Percentiles rank a stretch among this genome's conserved stretches.
Evolutionary conservation across 2,888 invertebrate species (phyloP).

Genomic region (Folsomia candida): DNA sequence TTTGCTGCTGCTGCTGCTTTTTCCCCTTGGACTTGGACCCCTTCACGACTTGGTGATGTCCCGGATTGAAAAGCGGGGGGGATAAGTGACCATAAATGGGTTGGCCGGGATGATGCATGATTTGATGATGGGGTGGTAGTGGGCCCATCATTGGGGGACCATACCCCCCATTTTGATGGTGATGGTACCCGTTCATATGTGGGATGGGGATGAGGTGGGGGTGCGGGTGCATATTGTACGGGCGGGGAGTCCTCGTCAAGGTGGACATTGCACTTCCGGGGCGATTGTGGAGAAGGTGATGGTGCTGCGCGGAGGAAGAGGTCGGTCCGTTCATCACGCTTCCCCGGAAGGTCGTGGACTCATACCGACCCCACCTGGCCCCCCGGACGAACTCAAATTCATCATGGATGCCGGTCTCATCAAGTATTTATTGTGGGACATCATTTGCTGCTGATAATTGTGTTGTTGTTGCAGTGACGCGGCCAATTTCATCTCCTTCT

Average conservation of each 20-base stretch:
- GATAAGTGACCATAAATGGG: constrained; percentile 50
- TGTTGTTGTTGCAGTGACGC: constrained; percentile 13
- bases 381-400: constrained; percentile 46
- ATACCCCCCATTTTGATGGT: constrained; percentile 32
- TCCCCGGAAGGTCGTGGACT: constrained; percentile 41
- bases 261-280: constrained; percentile 51
- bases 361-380: constrained; percentile 27
- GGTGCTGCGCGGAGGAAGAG: too few species aligned
- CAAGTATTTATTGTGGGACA: constrained; percentile 35
- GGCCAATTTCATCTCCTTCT: constrained; percentile 55
- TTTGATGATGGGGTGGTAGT: constrained; percentile 24
- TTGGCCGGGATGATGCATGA: too few species aligned
- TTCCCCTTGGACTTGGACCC: constrained; percentile 46
- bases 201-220: constrained; percentile 49
- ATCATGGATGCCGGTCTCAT: constrained; percentile 50
- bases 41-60: constrained; percentile 47
- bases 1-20: constrained; percentile 34
- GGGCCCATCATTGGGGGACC: constrained; percentile 36
- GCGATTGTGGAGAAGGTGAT: too few species aligned
- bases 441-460: background rate
- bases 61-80: constrained; percentile 52
- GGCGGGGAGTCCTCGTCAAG: constrained; percentile 40
- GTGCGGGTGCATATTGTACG: constrained; percentile 31
- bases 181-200: constrained; percentile 36
- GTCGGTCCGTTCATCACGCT: constrained; percentile 50